A percentile compares a stretch with the other conserved stretches of the same genome.
Conservation (phyloP, 1,140 invertebrate genomes). For the Battus philenor region DNA sequence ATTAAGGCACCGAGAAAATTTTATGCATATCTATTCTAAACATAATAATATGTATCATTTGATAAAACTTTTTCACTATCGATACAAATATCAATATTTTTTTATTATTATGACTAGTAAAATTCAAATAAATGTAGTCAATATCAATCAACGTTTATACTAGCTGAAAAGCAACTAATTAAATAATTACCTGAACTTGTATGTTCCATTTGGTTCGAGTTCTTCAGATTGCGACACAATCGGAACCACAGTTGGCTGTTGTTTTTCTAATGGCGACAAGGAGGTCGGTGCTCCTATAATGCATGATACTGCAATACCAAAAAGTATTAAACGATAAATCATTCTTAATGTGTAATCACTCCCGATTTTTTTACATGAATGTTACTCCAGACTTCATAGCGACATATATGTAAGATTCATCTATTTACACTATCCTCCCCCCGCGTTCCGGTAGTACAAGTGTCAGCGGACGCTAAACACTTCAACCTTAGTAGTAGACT, state of each 20-base stretch:
- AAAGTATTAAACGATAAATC: constrained; percentile 42
- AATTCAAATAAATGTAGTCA: too few species aligned
- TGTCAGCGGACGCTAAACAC: constrained; percentile 68
- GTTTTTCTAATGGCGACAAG: constrained; percentile 40
- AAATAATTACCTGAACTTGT: constrained; percentile 66
- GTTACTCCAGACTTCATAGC: constrained; percentile 59
- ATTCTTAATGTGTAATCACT: constrained; percentile 42
- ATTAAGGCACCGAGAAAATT: not conserved
- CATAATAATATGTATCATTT: too few species aligned
- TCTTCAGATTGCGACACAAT: constrained; percentile 73
- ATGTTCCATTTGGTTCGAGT: constrained; percentile 75
- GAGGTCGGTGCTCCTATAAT: constrained; percentile 36
- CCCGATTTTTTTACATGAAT: constrained; percentile 54
- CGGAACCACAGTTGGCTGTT: constrained; percentile 63
- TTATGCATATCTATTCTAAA: too few species aligned
- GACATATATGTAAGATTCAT: constrained; percentile 74
- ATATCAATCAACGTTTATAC: too few species aligned
- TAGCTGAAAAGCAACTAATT: not conserved
- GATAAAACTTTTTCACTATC: too few species aligned
- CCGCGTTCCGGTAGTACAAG: constrained; percentile 54
- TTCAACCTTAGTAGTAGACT: constrained; percentile 71
- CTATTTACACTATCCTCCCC: constrained; percentile 75
- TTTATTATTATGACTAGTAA: too few species aligned
- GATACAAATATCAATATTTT: too few species aligned
- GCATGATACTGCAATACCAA: constrained; percentile 27